Base-by-base conservation (phyloP, 2,888 invertebrate genomes). In the Agapetus fuscipes region DNA sequence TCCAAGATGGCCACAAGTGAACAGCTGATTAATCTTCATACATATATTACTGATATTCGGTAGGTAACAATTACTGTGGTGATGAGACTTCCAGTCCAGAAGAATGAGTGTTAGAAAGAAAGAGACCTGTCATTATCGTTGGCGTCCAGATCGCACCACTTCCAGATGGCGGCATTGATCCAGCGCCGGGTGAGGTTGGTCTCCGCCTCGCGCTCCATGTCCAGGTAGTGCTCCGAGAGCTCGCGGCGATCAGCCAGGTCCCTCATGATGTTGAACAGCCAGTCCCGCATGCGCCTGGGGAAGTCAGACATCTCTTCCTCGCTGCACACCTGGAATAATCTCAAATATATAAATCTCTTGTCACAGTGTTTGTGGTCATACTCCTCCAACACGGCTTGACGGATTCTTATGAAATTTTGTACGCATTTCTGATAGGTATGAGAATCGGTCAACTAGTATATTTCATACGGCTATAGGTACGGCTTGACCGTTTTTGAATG, bases 181-280 rank as follows among this genome's bases (percentile, higher is more conserved):
- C 89, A 89, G 53, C 86, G 80, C 40, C 83, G 74, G 13, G 85
- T 83, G 60, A 84, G 74, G 62, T 88, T 86, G 33, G 76, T 74
- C 70, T 93, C 91, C 25, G 91, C 90, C 66, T 91, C 90, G 50
- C 83, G 74, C 67, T 93, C 83, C 83, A 91, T 81, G 61, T 79
- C 74, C 62, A 84, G 70, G 63, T 84, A 93, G 59, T 89, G 83
- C 35, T 83, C 75, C 11, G 82, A 77, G 25, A 91, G 72, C 62
- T 90, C 89, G 55, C 83, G 76, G 45, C 90, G 78, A 63, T 89
- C 88, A 40, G 93, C 93, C 66, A 93, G 71, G 66, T 93, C 91
- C 51, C 89, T 80, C 93, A 94, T 93, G 49, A 96, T 86, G 76
- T 93, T 91, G 75, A 91, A 95, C 36, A 97, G 80, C 96, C 96